Evolutionary conservation across 2,797 vertebrate genomes (phyloP).

Genomic region (Platalea minor): DNA sequence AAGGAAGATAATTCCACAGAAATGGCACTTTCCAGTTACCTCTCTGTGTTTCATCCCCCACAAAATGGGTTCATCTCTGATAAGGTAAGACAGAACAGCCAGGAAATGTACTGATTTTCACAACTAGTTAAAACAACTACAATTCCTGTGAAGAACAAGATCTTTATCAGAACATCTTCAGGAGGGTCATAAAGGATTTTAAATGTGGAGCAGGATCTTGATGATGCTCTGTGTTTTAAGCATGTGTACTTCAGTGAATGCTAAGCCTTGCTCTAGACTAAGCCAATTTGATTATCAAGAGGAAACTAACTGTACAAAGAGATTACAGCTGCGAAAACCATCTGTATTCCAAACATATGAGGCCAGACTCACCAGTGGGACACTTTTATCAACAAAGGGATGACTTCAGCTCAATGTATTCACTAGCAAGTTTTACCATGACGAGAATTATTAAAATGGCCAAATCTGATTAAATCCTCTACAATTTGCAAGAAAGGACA

Average conservation of each 20-base stretch:
- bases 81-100: neutral
- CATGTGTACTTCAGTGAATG: neutral
- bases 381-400: neutral
- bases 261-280: neutral
- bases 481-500: slow-evolving; percentile 26
- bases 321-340: neutral
- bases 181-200: neutral
- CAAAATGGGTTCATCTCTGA: neutral
- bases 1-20: neutral
- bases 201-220: neutral
- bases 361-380: neutral
- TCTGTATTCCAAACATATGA: neutral
- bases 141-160: neutral
- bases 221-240: neutral
- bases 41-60: neutral
- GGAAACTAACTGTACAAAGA: neutral
- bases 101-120: neutral
- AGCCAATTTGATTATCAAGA: neutral
- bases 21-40: neutral
- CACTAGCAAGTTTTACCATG: neutral
- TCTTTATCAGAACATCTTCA: neutral
- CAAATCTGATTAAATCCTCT: slow-evolving; percentile 21
- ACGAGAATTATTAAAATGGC: neutral
- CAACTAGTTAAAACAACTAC: neutral
- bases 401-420: neutral